Evolutionary conservation across 2,113 vertebrate species (phyloP).

Genomic region (Herpetotheres cachinnans): DNA sequence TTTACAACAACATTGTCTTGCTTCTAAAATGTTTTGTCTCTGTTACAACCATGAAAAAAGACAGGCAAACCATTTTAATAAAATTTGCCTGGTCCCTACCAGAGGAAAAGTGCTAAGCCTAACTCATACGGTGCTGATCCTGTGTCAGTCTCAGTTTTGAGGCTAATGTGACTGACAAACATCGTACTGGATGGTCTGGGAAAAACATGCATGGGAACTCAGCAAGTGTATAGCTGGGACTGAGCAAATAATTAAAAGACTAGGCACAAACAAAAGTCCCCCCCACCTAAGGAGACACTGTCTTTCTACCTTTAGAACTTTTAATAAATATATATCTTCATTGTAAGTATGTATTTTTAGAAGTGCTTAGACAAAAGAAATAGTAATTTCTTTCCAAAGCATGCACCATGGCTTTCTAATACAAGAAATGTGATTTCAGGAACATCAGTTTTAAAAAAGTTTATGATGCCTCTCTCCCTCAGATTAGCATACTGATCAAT

Average conservation of each 20-base stretch:
- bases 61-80: background rate
- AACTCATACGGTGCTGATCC: background rate
- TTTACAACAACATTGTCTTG: background rate
- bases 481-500: background rate
- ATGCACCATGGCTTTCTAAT: background rate
- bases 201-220: background rate
- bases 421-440: background rate
- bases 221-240: background rate
- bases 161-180: background rate
- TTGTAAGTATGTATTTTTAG: background rate
- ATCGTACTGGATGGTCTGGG: background rate
- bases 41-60: background rate
- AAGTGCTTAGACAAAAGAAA: background rate
- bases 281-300: fast-evolving
- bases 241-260: background rate
- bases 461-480: background rate
- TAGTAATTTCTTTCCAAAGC: background rate
- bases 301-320: background rate
- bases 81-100: background rate
- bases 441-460: background rate
- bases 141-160: background rate
- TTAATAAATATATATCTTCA: background rate
- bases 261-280: background rate
- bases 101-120: background rate
- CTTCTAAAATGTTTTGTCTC: background rate